These are phyloP conservation scores for Poeciliopsis turneri DNA, from an alignment of 2,797 vertebrate genomes.

Conservation along the genomic window DNA sequence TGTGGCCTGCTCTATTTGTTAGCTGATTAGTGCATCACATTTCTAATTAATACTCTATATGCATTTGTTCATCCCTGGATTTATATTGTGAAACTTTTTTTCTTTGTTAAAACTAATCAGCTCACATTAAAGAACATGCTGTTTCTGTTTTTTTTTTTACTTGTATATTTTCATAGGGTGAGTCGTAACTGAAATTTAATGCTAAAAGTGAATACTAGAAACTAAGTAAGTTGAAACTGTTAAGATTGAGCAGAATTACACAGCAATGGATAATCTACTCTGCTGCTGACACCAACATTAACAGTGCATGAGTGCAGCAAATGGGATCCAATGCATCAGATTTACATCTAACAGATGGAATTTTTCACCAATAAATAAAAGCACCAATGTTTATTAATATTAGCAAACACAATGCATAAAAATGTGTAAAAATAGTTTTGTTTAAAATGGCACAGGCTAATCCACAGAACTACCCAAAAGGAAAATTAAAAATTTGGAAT, in stretches of 20 bases:
- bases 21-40: no score
- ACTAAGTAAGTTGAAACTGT: not conserved
- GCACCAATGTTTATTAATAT: not conserved
- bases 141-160: not conserved
- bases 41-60: not conserved
- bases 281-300: not conserved
- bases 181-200: no score
- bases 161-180: not conserved
- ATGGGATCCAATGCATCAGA: not conserved
- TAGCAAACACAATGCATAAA: not conserved
- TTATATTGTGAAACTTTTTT: not conserved
- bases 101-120: not conserved
- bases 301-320: not conserved
- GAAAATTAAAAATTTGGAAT: not conserved
- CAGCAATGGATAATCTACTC: not conserved
- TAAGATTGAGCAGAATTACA: not conserved
- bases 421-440: not conserved
- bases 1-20: not conserved
- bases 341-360: not conserved
- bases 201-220: not conserved
- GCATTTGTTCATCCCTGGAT: not conserved
- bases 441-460: not conserved
- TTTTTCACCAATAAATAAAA: not conserved
- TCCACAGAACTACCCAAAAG: not conserved
- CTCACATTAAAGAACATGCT: slow-evolving; percentile 2